Conservation (phyloP, 2,888 invertebrate species). For the Drosophila affinis region DNA sequence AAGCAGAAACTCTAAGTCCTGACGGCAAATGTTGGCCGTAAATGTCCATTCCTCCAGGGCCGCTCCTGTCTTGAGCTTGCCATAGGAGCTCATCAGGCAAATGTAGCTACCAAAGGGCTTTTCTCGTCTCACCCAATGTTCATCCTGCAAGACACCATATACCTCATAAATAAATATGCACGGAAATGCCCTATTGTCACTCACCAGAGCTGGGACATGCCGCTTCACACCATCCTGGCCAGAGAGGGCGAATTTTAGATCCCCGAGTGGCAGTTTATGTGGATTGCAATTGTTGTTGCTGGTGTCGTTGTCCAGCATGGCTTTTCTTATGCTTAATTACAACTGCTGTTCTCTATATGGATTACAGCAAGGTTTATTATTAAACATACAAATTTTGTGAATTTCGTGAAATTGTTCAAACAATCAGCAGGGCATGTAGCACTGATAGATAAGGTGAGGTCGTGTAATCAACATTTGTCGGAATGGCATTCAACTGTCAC, state of each 20-base stretch:
- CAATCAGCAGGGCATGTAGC: background rate
- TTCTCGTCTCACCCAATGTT: constrained; percentile 67
- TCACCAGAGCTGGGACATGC: constrained; percentile 87
- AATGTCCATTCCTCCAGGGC: constrained; percentile 89
- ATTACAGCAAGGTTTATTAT: background rate
- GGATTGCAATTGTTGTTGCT: constrained; percentile 54
- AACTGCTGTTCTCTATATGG: background rate
- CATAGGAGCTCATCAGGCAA: constrained; percentile 80
- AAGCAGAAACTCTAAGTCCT: constrained; percentile 89
- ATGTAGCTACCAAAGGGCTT: constrained; percentile 67
- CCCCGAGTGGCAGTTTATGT: constrained; percentile 50
- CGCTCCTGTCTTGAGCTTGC: constrained; percentile 85
- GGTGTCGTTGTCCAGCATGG: constrained; percentile 46
- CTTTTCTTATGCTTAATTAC: background rate
- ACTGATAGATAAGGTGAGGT: background rate
- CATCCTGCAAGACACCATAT: constrained; percentile 55
- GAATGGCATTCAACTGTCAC: background rate
- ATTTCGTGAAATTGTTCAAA: background rate
- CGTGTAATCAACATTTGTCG: too few species aligned
- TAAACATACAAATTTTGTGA: background rate
- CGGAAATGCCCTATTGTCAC: constrained; percentile 45
- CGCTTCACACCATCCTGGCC: constrained; percentile 85
- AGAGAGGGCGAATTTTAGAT: constrained; percentile 45
- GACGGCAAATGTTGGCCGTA: constrained; percentile 86
- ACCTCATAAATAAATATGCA: background rate